Base-by-base conservation (phyloP, 2,888 invertebrate genomes). In the Euphydryas editha region DNA sequence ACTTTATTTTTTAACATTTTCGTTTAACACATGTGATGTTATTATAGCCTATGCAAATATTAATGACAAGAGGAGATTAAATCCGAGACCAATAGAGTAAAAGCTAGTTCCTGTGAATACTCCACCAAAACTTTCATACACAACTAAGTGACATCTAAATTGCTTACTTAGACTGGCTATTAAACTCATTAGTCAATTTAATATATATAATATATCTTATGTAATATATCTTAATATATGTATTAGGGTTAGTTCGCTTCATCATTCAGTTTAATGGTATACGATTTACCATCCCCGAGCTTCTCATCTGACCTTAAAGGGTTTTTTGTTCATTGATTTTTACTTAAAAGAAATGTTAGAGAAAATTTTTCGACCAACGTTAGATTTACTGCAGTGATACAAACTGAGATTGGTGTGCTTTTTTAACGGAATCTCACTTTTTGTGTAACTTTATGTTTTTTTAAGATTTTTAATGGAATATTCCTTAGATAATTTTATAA, bases 211-310 rank as follows among this genome's bases (percentile, higher is more conserved):
- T 21, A 56, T 3, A 18, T 37, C 24, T 15, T n/a, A 37, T 37
- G 7, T 36, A 36, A 56, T 36, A 17, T 39, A 42, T 21, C 15
- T 44, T 42, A 15, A 57, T 57, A 21, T 21, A 42, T 21, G 62
- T 61, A 65, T 67, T 64, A 63, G 73, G 72, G 71, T 74, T 70
- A 73, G 72, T 66, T 66, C 57, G 65, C 69, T 70, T 67, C 70
- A 72, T 70, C 74, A 66, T 67, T 69, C 71, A 75, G 74, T 73
- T 72, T 81, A 81, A 80, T 79, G 78, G 78, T 65, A 78, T 81
- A 83, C 79, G 83, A 85, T 84, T 85, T 80, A 67, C 77, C 75
- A 81, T 84, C 79, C 78, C 68, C 55, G 59, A 62, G 62, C 51
- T 57, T 59, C 59, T 59, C 67, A 59, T 67, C 54, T 55, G 67